Evolutionary conservation across 2,797 vertebrate species (phyloP), one percentile per base, ranked within the genome.

Genomic region (Loriculus beryllinus): DNA sequence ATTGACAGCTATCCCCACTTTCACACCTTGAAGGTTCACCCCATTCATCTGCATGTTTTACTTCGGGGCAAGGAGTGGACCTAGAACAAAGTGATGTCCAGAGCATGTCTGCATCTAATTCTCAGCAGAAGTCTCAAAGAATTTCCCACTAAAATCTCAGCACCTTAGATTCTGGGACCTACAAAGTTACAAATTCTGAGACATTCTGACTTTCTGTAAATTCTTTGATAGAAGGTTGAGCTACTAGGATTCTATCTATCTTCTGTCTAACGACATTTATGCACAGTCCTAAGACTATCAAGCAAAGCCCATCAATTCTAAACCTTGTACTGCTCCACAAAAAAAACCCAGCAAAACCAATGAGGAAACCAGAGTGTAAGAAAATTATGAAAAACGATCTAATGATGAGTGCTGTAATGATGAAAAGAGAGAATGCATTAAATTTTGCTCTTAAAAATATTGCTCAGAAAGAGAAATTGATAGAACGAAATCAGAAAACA

Each of bases 31-130:
- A 98, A 16, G 99, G 99, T 95, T 99, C 99, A 1, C 99, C 99
- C 99, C 99, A 99, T 90, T 99, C 99, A 43, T 99, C 99, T 10
- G 98, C 99, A 7, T 98, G 99, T 96, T 99, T 99, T 84, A 99
- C 99, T 57, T 94, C 99, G 19, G 99, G 99, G 72, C 99, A 99
- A 9, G 99, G 99, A 16, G 99, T 99, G 20, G 99, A 99, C 96
- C 99, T 99, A 97, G 47, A 64, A 88, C 48, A 74, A 84, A 92
- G 56, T 18, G 12, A 92, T 40, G 33, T 82, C 49, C 79, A 88
- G 40, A 77, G 45, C 40, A 57, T 12, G 45, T 68, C 76, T 81
- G 21, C 68, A 63, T 67, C n/a, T 65, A 43, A 37, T 77, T 63
- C 65, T 56, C 39, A 40, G 35, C 43, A 84, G 25, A 76, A 64